A percentile compares a stretch with the other conserved stretches of the same genome.
Evolutionary conservation across 2,888 invertebrate species (phyloP).

Genomic region (Lobophora halterata): DNA sequence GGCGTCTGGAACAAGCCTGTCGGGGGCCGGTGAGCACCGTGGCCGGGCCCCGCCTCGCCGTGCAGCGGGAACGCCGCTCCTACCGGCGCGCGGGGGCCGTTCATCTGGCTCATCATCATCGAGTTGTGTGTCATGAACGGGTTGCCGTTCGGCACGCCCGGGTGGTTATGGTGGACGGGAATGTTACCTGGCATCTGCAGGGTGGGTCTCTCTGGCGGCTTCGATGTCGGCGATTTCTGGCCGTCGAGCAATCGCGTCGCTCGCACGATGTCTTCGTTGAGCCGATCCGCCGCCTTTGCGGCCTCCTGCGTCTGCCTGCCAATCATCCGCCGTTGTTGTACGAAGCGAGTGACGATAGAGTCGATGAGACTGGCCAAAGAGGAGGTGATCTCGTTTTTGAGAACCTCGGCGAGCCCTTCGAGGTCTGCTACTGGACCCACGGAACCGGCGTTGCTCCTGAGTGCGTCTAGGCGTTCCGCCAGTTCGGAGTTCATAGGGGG

Average conservation of each 20-base stretch:
- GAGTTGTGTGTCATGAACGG: constrained; percentile 71
- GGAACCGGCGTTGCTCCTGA: constrained; percentile 85
- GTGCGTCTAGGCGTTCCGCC: constrained; percentile 88
- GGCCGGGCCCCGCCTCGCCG: constrained; percentile 80
- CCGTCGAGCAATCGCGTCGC: constrained; percentile 92
- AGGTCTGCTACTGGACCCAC: constrained; percentile 88
- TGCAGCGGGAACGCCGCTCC: constrained; percentile 85
- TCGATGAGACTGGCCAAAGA: constrained; percentile 93
- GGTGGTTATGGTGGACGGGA: constrained; percentile 68
- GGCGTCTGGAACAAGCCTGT: constrained; percentile 92
- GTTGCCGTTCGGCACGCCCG: constrained; percentile 68
- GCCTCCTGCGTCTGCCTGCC: constrained; percentile 90
- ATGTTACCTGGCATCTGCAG: constrained; percentile 80
- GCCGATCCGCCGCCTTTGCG: constrained; percentile 89
- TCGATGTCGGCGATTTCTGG: constrained; percentile 88
- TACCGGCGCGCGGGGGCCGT: constrained; percentile 82
- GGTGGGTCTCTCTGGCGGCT: constrained; percentile 83
- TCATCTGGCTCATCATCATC: constrained; percentile 77
- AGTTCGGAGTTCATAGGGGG: constrained; percentile 84
- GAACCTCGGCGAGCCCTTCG: constrained; percentile 93
- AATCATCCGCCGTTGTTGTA: constrained; percentile 88
- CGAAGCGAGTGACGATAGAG: constrained; percentile 91
- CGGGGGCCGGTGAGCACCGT: constrained; percentile 81
- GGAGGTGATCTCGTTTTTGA: constrained; percentile 94
- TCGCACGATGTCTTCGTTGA: constrained; percentile 91